Evolutionary conservation across 2,797 vertebrate species (phyloP), one percentile per base, ranked within the genome.

Genomic region (Sarcophilus harrisii): DNA sequence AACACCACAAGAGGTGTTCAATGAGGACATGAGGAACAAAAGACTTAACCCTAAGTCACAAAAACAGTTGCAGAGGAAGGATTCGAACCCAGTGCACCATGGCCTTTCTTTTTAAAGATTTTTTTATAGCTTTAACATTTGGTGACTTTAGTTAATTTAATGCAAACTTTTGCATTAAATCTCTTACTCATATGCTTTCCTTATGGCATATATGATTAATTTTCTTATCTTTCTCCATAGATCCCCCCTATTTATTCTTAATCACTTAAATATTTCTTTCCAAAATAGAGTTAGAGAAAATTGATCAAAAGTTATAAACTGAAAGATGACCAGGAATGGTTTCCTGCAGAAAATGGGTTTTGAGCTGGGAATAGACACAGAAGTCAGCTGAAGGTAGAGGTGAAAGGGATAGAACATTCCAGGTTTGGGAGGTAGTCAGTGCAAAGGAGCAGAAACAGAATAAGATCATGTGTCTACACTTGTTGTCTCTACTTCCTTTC

Each of bases 201-300:
- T 73, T 73, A n/a, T n/a, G 14, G 32, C 2, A 38, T 38, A 28
- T 55, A 54, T 62, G 58, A 89, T 58, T 58, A 49, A 38, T 49
- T 96, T 95, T 66, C 54, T 94, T 96, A 94, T 93, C 60, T 62
- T 93, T 95, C 45, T 96, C 29, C 38, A 21, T 87, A 62, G 58
- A 58, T 27, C 28, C 54, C 14, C 49, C 18, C 32, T n/a, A 54
- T 55, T 93, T 95, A 29, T 52, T 18, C 14, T n/a, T 73, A n/a
- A 66, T 73, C 62, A 73, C 16, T 73, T 73, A n/a, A n/a, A 73
- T 24, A 32, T 16, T 57, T 49, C 58, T 73, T 94, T 91, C 92
- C 91, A 95, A n/a, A 93, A 16, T 58, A 52, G 73, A 91, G 49
- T 58, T 90, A 54, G 92, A 57, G 29, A 38, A 27, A 90, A 45